Evolutionary conservation across 2,888 invertebrate species (phyloP), one percentile per base, ranked within the genome.

Genomic region (Ophion ventricosus): DNA sequence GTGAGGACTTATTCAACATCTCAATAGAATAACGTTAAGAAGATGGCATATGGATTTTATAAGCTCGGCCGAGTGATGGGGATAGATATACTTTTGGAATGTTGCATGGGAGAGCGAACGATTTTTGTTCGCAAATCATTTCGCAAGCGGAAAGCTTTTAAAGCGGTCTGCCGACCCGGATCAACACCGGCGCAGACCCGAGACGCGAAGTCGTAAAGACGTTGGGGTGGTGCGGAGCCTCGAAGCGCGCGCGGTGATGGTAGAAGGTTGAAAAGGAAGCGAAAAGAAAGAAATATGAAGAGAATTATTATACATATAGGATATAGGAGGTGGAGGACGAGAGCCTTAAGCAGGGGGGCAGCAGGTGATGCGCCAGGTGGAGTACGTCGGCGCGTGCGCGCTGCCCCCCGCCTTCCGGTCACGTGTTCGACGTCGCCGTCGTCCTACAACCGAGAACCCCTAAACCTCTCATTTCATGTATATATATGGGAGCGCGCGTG

Each of bases 331-430:
- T 81, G 87, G 88, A 88, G 87, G 75, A 87, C 84, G 85, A 83
- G 77, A 90, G 88, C 88, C 89, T 89, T 90, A 88, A 91, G 90
- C 90, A 89, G 90, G 92, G 82, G 91, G 91, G 92, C 91, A 91
- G 93, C 93, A 93, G 93, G 93, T 93, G 92, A 93, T 92, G 91
- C 91, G 90, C 92, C 91, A 91, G 91, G 92, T 92, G 91, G 91
- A 92, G 91, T 86, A 88, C 91, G 91, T 89, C 87, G 89, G 90
- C 92, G 91, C 92, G 92, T 92, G 92, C 91, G 91, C 89, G 80
- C 77, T 81, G 83, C 87, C 86, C 84, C 82, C 82, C 85, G 80
- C 83, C 80, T 91, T 91, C 90, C 90, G 91, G 90, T 91, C 91
- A 90, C 91, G 91, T 91, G 91, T 90, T 89, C 82, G 85, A 67